Conservation (phyloP, 2,113 vertebrate species). For the Pterocles burchelli region DNA sequence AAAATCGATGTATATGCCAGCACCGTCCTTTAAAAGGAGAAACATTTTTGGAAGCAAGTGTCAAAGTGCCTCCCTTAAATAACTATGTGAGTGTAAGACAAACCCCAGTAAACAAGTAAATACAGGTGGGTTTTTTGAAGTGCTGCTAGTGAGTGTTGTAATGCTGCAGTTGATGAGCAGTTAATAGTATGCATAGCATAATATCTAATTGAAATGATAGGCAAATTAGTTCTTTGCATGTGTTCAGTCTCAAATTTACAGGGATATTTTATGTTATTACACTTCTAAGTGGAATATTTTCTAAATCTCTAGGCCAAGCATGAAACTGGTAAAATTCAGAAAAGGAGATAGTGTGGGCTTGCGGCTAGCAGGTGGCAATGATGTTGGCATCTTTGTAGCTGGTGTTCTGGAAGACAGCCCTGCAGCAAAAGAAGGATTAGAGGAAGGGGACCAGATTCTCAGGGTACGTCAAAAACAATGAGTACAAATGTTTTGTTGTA, state of each 20-base stretch:
- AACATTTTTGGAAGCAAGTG: background rate
- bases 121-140: background rate
- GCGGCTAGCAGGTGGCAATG: conserved; percentile 96
- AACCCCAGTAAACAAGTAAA: background rate
- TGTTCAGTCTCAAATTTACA: background rate
- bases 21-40: background rate
- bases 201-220: background rate
- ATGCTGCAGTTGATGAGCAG: background rate
- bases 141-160: background rate
- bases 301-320: conserved; percentile 87
- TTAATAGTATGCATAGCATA: background rate
- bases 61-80: background rate
- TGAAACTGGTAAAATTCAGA: conserved; percentile 99
- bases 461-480: conserved; percentile 81
- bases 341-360: conserved; percentile 98
- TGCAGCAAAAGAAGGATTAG: conserved; percentile 96
- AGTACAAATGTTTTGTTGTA: background rate
- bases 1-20: background rate
- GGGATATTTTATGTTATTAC: background rate
- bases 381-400: conserved; percentile 98
- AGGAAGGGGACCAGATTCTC: conserved; percentile 99
- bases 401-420: conserved; percentile 97
- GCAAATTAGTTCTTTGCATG: background rate
- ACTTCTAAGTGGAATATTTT: background rate
- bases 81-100: background rate